A percentile compares a stretch with the other conserved stretches of the same genome.
phyloP scores from a whole-genome alignment of 2,888 invertebrate genomes.

The Leucoptera coffeella region DNA sequence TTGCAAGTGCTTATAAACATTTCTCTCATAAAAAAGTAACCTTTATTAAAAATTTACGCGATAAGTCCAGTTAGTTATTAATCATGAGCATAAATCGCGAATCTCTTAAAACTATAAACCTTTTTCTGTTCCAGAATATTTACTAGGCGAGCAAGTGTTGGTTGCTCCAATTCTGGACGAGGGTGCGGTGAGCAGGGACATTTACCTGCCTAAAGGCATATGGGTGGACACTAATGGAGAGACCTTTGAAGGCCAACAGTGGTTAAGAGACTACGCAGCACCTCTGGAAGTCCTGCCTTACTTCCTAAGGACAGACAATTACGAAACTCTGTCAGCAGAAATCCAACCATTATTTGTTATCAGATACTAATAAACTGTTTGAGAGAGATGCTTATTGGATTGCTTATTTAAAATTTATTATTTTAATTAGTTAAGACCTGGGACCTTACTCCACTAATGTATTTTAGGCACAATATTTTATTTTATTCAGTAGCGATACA shows the following conservation, averaged over 20 bases:
- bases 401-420: no score
- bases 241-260: constrained; percentile 41
- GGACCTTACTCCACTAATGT: no score
- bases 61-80: no score
- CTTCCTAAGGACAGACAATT: constrained; percentile 27
- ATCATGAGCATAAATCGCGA: no score
- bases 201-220: constrained; percentile 65
- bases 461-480: no score
- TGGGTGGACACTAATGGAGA: constrained; percentile 56
- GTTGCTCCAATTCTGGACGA: constrained; percentile 65
- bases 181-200: constrained; percentile 52
- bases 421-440: no score
- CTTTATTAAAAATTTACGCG: no score
- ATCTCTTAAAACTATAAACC: no score
- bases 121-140: constrained; percentile 53
- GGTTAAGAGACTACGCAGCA: constrained; percentile 55
- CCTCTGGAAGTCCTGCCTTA: constrained; percentile 59
- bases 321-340: constrained; percentile 1
- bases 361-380: no score
- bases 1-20: no score
- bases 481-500: no score
- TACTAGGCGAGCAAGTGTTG: constrained; percentile 63
- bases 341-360: background rate
- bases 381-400: background rate
- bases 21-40: no score